Conservation (phyloP, 2,113 vertebrate genomes). For the Megaleporinus macrocephalus region DNA sequence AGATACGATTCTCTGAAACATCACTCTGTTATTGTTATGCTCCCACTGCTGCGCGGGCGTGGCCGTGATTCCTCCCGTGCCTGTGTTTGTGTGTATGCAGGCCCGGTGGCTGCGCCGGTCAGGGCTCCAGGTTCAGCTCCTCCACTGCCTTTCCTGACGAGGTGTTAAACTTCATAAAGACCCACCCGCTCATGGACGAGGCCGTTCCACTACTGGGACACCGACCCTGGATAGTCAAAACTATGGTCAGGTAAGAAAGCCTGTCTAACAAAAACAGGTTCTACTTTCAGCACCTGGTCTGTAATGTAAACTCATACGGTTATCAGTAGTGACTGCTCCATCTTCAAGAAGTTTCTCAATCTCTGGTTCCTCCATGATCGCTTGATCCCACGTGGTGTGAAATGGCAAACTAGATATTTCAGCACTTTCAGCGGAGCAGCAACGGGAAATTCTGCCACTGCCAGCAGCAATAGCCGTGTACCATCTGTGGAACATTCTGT, state of each 20-base stretch:
- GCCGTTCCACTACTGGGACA: slow-evolving; percentile 89
- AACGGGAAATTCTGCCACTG: too few species aligned
- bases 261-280: too few species aligned
- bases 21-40: neutral
- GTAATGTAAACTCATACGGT: neutral
- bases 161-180: slow-evolving; percentile 95
- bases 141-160: slow-evolving; percentile 93
- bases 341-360: too few species aligned
- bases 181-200: slow-evolving; percentile 95
- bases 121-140: slow-evolving; percentile 88
- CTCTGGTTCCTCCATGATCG: too few species aligned
- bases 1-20: neutral
- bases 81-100: slow-evolving; percentile 68
- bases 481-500: too few species aligned
- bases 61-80: neutral
- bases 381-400: too few species aligned
- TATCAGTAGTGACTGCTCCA: too few species aligned
- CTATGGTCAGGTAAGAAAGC: slow-evolving; percentile 86
- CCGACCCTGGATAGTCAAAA: slow-evolving; percentile 91
- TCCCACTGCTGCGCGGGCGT: neutral
- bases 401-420: too few species aligned
- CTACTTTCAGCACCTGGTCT: neutral
- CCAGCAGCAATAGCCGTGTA: too few species aligned
- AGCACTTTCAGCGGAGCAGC: too few species aligned
- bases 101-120: slow-evolving; percentile 89